Evolutionary conservation across 2,113 vertebrate genomes (phyloP).

Genomic region (Phainopepla nitens): DNA sequence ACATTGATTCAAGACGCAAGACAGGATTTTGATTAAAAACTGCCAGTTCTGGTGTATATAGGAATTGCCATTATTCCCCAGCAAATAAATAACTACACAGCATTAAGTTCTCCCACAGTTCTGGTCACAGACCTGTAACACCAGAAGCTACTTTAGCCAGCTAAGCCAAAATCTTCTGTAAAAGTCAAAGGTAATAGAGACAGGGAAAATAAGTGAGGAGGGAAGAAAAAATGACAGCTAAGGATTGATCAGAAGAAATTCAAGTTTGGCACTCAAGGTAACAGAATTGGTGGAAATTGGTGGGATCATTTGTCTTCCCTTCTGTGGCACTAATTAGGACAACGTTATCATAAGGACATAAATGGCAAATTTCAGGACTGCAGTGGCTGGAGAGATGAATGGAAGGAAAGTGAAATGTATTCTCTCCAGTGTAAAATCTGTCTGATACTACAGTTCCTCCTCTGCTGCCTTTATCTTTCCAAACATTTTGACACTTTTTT

Average conservation of each 20-base stretch:
- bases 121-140: background rate
- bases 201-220: background rate
- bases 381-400: background rate
- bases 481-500: background rate
- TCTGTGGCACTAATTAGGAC: background rate
- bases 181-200: background rate
- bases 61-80: background rate
- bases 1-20: background rate
- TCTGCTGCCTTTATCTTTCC: background rate
- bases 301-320: background rate
- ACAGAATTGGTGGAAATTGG: background rate
- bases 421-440: background rate
- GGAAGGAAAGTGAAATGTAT: background rate
- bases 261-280: background rate
- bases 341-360: accelerated
- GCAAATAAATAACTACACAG: background rate
- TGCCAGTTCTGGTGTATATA: background rate
- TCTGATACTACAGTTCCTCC: background rate
- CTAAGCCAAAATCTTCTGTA: background rate
- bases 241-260: background rate
- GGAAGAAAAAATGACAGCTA: background rate
- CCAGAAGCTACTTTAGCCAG: background rate
- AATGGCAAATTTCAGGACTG: background rate
- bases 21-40: background rate
- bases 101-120: background rate